A percentile compares a stretch with the other conserved stretches of the same genome.
Evolutionary conservation across 2,113 vertebrate genomes (phyloP).

Genomic region (Ptyas mucosa): DNA sequence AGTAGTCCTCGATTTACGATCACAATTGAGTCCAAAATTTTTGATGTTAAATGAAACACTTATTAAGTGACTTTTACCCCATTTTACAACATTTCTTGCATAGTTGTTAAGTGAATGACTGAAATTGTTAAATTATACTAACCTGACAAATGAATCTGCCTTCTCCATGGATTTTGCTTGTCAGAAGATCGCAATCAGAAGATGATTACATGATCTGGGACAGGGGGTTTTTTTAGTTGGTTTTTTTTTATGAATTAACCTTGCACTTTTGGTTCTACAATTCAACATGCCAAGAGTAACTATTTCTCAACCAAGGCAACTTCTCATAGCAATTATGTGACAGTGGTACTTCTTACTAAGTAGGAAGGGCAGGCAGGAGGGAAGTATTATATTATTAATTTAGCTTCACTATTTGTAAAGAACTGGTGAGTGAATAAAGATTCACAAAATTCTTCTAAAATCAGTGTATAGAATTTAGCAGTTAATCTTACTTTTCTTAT

Average conservation of each 20-base stretch:
- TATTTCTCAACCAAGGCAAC: constrained; percentile 8
- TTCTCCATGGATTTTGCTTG: not conserved
- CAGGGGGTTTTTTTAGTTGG: no score
- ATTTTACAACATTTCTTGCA: no score
- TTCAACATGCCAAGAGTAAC: constrained; percentile 22
- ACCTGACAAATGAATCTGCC: no score
- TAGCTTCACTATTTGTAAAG: constrained; percentile 38
- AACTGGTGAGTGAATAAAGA: constrained; percentile 36
- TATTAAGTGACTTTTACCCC: no score
- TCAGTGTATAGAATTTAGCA: not conserved
- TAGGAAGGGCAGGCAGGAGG: constrained; percentile 11
- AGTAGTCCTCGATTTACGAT: not conserved
- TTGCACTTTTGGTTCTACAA: constrained; percentile 11
- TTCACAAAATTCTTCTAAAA: not conserved
- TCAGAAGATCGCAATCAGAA: no score
- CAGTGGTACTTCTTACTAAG: constrained; percentile 8
- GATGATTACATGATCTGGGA: no score
- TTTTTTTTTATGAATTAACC: not conserved
- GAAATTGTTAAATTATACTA: no score
- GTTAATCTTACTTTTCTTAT: not conserved
- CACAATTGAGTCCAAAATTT: not conserved
- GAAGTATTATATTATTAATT: constrained; percentile 23
- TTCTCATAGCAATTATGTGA: not conserved
- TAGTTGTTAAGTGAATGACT: no score
- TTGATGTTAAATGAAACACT: not conserved